Evolutionary conservation across 2,113 vertebrate genomes (phyloP), one percentile per base, ranked within the genome.

Genomic region (Apus apus): DNA sequence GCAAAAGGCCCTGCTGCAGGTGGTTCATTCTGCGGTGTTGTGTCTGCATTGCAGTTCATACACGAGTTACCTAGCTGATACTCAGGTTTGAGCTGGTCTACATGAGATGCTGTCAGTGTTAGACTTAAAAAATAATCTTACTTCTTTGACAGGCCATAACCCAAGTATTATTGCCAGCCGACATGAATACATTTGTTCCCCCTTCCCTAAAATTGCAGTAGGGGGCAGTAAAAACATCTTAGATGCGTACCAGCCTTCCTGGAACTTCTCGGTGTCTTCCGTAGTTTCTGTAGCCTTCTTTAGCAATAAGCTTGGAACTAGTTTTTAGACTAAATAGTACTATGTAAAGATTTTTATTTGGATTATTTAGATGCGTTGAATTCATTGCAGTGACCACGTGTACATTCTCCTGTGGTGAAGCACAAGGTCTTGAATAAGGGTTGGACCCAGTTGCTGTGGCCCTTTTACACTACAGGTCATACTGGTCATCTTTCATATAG

Each of bases 151-250:
- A 61, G 4, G 17, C 22, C 13, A 25, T 78, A 65, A 56, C 4
- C 7, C 15, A 36, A 46, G 30, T 77, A 60, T 5, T 68, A 27
- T 22, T n/a, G n/a, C n/a, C 15, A 36, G 4, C 8, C 34, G 60
- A 45, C 25, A 27, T 68, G 20, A 66, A 8, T 34, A 51, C 27
- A 15, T n/a, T 15, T 23, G n/a, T n/a, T 3, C 17, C 13, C 15
- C 4, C 5, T 43, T 30, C 23, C 27, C 9, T 3, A 21, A 8
- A 72, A 45, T 45, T 86, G 29, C 96, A 73, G 71, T 75, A 97
- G 95, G 17, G 91, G 94, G 72, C 90, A 81, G 13, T 94, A 82
- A 73, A 95, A 88, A 60, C 56, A 77, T 66, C 61, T 53, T 72
- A 83, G 61, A 72, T 65, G 17, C 25, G 9, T 14, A 70, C 56